A percentile compares a stretch with the other conserved stretches of the same genome.
Evolutionary conservation across 2,888 invertebrate genomes (phyloP).

Genomic region (Cephus spinipes): DNA sequence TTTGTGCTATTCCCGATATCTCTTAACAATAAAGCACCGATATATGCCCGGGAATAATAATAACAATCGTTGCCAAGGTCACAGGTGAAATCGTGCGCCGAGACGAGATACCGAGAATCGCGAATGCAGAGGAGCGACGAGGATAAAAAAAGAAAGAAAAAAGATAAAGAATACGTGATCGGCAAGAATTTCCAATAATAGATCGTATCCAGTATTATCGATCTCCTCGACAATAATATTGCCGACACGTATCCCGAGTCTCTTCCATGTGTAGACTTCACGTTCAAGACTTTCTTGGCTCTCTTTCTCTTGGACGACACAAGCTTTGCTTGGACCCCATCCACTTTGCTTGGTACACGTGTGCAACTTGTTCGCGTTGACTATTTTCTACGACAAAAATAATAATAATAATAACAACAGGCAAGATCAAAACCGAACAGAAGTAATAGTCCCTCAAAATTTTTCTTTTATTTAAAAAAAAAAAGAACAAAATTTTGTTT

Average conservation of each 20-base stretch:
- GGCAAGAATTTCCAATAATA: neutral
- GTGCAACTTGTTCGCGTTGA: neutral
- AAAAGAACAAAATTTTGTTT: slow-evolving; percentile 18
- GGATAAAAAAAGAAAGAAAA: neutral
- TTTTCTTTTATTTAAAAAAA: neutral
- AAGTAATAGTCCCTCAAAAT: neutral
- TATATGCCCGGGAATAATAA: neutral
- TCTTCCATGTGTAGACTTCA: neutral
- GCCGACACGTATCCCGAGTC: neutral
- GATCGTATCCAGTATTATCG: neutral
- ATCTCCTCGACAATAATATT: neutral
- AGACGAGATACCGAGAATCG: neutral
- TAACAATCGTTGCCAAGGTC: neutral
- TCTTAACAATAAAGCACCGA: neutral
- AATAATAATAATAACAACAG: neutral
- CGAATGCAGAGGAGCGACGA: neutral
- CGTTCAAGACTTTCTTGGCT: neutral
- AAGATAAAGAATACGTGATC: neutral
- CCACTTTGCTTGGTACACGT: neutral
- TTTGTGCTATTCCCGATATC: neutral
- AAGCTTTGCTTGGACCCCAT: neutral
- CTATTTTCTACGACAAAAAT: neutral
- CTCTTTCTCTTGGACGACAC: neutral
- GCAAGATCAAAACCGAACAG: neutral
- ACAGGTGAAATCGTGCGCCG: neutral